Evolutionary conservation across 1,140 invertebrate species (phyloP), one percentile per base, ranked within the genome.

Genomic region (Drosophila kanapiae): DNA sequence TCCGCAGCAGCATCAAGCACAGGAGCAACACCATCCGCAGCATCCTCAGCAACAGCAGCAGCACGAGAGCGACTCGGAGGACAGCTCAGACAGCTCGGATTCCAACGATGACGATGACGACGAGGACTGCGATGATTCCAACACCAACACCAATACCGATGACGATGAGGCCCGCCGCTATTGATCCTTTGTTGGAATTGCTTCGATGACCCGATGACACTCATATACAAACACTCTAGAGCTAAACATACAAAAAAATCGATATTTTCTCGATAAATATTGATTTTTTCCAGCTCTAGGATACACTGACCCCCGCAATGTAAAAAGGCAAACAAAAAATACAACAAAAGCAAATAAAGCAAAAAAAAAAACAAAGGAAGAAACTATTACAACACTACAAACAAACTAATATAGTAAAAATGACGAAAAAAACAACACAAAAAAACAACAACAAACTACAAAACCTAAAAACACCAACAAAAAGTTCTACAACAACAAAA

Each of bases 91-190:
- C 49, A 91, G 87, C 33, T 92, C 91, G 18, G 91, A 88, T 58
- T 92, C 91, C 57, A 92, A 92, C 40, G 81, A 91, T 63, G 85
- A 87, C 37, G 83, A 87, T 37, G 83, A 82, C 14, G 78, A 86
- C 23, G 82, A 92, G 49, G 87, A 82, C 54, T 68, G 75, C 54
- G 75, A 85, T 45, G 78, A 90, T 68, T 88, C 85, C 62, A 83
- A 88, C 80, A 81, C 85, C 62, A 83, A 88, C 80, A 81, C 84
- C 63, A 90, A 90, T 82, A 72, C 82, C 57, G 82, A 91, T 37
- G 83, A 92, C 33, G 83, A 91, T 38, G 80, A 91, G 58, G 82
- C 76, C 58, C 82, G 62, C 82, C 84, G 62, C 80, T 91, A 91
- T 61, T 90, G 82, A 85, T 56, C 65, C 71, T 23, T 23, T 65